These are phyloP conservation scores for Agraylea sexmaculata DNA, from an alignment of 1,140 invertebrate species.

Conservation along the genomic window DNA sequence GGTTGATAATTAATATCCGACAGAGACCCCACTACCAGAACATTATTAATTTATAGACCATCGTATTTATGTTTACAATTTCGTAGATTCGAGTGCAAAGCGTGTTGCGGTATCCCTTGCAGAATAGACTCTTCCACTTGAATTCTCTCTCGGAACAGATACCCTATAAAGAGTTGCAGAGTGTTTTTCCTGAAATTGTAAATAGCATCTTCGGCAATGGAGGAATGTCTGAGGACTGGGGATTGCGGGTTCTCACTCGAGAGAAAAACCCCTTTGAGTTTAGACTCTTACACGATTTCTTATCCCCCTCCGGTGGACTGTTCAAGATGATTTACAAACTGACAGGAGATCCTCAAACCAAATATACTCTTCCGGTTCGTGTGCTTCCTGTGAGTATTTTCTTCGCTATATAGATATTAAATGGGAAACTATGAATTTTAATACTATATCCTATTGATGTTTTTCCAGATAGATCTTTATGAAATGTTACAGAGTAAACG, in stretches of 20 bases:
- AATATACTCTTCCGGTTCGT: conserved; percentile 70
- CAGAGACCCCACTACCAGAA: too few species aligned
- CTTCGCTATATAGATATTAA: conserved; percentile 7
- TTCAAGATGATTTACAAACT: conserved; percentile 73
- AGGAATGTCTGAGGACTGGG: conserved; percentile 54
- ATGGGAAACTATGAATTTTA: conserved; percentile 2
- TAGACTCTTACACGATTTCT: conserved; percentile 57
- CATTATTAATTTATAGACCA: too few species aligned
- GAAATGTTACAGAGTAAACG: conserved; percentile 62
- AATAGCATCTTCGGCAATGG: conserved; percentile 31
- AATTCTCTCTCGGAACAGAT: conserved; percentile 4
- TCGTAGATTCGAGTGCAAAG: neutral
- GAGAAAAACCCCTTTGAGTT: conserved; percentile 50
- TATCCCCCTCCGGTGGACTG: conserved; percentile 68
- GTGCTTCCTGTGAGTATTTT: conserved; percentile 64
- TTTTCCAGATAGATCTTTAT: conserved; percentile 53
- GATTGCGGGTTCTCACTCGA: conserved; percentile 53
- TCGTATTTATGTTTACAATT: neutral
- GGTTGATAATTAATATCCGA: too few species aligned
- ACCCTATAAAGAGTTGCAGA: conserved; percentile 35
- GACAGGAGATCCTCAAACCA: conserved; percentile 63
- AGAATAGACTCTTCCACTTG: neutral
- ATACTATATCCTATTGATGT: conserved; percentile 19
- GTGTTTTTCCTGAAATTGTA: conserved; percentile 32
- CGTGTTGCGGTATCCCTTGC: neutral